Evolutionary conservation across 2,888 invertebrate species (phyloP).

Genomic region (Acleris emargana): DNA sequence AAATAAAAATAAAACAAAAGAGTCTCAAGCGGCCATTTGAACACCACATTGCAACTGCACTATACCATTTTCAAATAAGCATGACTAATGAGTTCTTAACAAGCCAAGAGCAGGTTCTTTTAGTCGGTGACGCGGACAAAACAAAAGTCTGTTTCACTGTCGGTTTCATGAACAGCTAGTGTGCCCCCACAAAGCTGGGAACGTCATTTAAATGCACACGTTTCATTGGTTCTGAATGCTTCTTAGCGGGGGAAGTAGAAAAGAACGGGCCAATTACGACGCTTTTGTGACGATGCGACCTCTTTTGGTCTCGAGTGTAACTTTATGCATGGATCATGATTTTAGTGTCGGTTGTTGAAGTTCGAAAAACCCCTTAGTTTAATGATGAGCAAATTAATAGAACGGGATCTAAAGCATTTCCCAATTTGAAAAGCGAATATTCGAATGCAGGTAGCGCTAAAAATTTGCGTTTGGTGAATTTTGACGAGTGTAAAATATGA

Average conservation of each 20-base stretch:
- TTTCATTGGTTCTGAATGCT: constrained; percentile 84
- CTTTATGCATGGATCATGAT: constrained; percentile 71
- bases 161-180: constrained; percentile 78
- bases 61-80: constrained; percentile 67
- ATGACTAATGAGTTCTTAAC: constrained; percentile 77
- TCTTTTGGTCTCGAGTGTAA: constrained; percentile 80
- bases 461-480: too few relatives aligned
- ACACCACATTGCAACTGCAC: constrained; percentile 34
- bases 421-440: not conserved
- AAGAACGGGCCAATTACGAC: constrained; percentile 83
- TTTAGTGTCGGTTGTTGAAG: constrained; percentile 63
- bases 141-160: constrained; percentile 72
- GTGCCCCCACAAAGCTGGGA: constrained; percentile 81
- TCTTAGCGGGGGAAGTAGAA: constrained; percentile 75
- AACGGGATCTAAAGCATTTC: not conserved
- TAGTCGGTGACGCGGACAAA: constrained; percentile 61
- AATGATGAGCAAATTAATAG: not conserved
- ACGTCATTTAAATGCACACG: constrained; percentile 84
- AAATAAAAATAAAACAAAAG: constrained; percentile 10
- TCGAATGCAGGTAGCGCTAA: too few relatives aligned
- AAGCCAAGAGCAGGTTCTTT: constrained; percentile 69
- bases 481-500: too few relatives aligned
- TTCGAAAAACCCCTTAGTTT: constrained; percentile 15
- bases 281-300: constrained; percentile 78
- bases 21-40: constrained; percentile 5